These are phyloP conservation scores for Vesta saturnalis DNA, from an alignment of 2,888 invertebrate genomes.

Conservation along the genomic window DNA sequence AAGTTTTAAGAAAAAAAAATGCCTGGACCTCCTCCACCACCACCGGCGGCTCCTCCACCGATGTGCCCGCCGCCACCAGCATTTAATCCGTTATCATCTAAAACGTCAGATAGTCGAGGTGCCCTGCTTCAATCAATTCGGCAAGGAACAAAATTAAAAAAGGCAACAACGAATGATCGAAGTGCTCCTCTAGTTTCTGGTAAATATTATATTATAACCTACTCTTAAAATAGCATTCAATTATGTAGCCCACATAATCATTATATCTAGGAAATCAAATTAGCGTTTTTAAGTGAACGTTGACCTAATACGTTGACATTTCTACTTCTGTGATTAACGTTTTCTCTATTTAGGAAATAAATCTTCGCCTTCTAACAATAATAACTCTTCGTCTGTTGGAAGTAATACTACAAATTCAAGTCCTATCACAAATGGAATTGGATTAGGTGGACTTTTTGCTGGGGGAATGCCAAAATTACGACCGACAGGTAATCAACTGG, in stretches of 20 bases:
- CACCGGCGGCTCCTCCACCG: slow-evolving; percentile 73
- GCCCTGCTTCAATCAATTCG: slow-evolving; percentile 84
- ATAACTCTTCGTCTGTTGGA: slow-evolving; percentile 54
- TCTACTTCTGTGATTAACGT: too few species aligned
- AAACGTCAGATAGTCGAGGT: slow-evolving; percentile 70
- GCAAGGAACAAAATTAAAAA: slow-evolving; percentile 83
- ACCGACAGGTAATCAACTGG: slow-evolving; percentile 69
- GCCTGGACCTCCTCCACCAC: slow-evolving; percentile 71
- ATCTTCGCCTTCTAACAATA: slow-evolving; percentile 29
- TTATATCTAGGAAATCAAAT: slow-evolving; percentile 10
- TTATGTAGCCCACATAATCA: background rate
- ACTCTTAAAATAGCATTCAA: background rate
- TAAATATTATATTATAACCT: slow-evolving; percentile 10
- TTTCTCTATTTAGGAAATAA: slow-evolving; percentile 20
- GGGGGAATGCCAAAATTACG: slow-evolving; percentile 85
- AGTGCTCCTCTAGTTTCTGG: slow-evolving; percentile 79
- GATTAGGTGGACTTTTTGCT: slow-evolving; percentile 79
- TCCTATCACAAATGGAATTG: slow-evolving; percentile 55
- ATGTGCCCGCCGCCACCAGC: slow-evolving; percentile 71
- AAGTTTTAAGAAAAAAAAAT: slow-evolving; percentile 47
- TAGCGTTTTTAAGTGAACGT: slow-evolving; percentile 5
- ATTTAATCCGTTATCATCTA: slow-evolving; percentile 62
- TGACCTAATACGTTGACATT: slow-evolving; percentile 4
- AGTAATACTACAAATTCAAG: slow-evolving; percentile 44
- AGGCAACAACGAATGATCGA: slow-evolving; percentile 89